phyloP scores from a whole-genome alignment of 2,113 vertebrate species.

The Larimichthys crocea region DNA sequence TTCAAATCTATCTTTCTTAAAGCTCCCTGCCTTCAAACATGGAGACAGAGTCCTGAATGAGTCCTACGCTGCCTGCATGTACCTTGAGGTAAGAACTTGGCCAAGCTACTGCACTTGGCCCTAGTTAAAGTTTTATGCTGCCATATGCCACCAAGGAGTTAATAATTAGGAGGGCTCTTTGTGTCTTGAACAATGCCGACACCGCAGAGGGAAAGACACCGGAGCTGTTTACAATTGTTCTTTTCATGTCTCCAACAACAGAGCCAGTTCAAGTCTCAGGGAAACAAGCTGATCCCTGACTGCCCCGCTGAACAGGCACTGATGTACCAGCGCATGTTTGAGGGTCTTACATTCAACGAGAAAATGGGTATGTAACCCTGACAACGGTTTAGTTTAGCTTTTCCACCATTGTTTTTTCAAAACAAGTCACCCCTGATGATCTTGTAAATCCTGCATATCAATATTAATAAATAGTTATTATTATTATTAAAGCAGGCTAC shows the following conservation, averaged over 20 bases:
- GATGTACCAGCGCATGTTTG: slow-evolving; percentile 82
- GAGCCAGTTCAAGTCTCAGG: slow-evolving; percentile 80
- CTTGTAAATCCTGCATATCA: background rate
- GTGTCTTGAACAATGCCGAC: slow-evolving; percentile 2
- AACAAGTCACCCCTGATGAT: background rate
- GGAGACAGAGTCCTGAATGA: slow-evolving; percentile 78
- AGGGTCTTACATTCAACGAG: slow-evolving; percentile 63
- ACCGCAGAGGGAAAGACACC: slow-evolving; percentile 10
- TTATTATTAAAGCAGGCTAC: background rate
- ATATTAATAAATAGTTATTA: no score
- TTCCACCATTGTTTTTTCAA: background rate
- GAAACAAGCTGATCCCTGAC: slow-evolving; percentile 77
- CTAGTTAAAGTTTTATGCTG: slow-evolving; percentile 17
- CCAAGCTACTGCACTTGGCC: background rate
- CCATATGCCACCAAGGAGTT: background rate
- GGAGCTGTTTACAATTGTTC: slow-evolving; percentile 11
- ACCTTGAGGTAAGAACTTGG: slow-evolving; percentile 81
- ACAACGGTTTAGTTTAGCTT: background rate
- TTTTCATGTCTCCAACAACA: slow-evolving; percentile 53
- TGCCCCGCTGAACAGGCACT: slow-evolving; percentile 60
- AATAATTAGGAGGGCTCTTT: background rate
- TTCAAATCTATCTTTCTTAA: background rate
- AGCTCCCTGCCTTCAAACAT: slow-evolving; percentile 83
- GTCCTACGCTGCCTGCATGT: slow-evolving; percentile 80
- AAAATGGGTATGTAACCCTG: slow-evolving; percentile 57